Base-by-base conservation (phyloP, 2,888 invertebrate genomes). In the Erebia ligea region DNA sequence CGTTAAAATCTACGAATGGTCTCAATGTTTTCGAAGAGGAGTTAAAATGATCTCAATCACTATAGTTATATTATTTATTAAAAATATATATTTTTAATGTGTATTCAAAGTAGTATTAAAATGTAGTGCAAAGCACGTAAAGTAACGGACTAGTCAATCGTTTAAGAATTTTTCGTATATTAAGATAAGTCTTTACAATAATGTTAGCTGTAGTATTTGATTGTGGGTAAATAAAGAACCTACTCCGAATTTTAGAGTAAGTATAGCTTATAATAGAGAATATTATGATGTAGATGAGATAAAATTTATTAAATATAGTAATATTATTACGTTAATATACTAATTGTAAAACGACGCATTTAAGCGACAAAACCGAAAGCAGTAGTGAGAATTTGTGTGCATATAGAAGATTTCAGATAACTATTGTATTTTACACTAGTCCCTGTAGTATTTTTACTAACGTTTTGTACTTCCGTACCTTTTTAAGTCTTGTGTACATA, bases 371-470 rank as follows among this genome's bases (percentile, higher is more conserved):
- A 84, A 77, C 82, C 82, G 90, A 91, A 90, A 89, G 89, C 83
- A 82, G 88, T 91, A 91, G 91, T 91, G 91, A 91, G 90, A 92
- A 82, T 84, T 81, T 78, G 76, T 80, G 70, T 79, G 73, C 78
- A 79, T 81, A 80, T 77, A 78, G 79, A 78, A 79, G 76, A 68
- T 77, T 67, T 69, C 76, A 76, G 72, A 73, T 77, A 79, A 78
- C 74, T 80, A 86, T 82, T 86, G 86, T 89, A 89, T 84, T 87
- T 84, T 89, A 89, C 82, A 89, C 83, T 81, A 86, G 83, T 77
- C 80, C 87, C 88, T 78, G 85, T 91, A 91, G 91, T 87, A 82
- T 92, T 92, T 92, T 87, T 91, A 91, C 89, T 81, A 83, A 87
- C 86, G 86, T 92, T 91, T 92, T 90, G 85, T 91, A 91, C 91